Evolutionary conservation across 2,113 vertebrate species (phyloP).

Genomic region (Penelope pileata): DNA sequence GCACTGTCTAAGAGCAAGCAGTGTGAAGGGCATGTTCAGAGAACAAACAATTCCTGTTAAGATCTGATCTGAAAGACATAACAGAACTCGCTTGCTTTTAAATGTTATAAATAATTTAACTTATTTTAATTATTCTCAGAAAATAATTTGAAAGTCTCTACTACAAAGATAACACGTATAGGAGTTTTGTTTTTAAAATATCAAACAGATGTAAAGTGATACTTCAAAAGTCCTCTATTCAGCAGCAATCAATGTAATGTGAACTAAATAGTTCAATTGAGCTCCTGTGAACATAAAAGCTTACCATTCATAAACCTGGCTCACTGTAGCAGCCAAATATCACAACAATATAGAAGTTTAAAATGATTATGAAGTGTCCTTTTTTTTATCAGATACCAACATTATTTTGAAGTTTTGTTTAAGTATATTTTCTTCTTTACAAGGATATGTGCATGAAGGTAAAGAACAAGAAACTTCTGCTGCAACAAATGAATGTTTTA

Average conservation of each 20-base stretch:
- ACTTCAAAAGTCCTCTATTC: slow-evolving; percentile 10
- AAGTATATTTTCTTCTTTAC: neutral
- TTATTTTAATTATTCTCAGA: slow-evolving; percentile 24
- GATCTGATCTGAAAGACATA: neutral
- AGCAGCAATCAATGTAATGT: neutral
- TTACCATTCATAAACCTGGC: neutral
- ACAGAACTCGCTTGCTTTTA: neutral
- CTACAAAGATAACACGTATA: neutral
- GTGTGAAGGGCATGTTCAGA: neutral
- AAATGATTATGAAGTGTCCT: neutral
- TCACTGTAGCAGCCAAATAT: slow-evolving; percentile 5
- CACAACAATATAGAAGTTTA: neutral
- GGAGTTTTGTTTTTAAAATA: neutral
- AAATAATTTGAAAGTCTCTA: slow-evolving; percentile 6
- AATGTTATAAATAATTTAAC: slow-evolving; percentile 1
- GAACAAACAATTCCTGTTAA: neutral
- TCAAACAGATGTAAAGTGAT: slow-evolving; percentile 36
- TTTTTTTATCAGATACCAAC: neutral
- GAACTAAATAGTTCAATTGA: neutral
- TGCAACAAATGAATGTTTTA: neutral
- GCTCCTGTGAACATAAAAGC: slow-evolving; percentile 4
- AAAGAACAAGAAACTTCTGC: neutral
- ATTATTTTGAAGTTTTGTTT: neutral
- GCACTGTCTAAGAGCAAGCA: neutral
- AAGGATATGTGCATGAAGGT: neutral